Percentiles rank a stretch among this genome's conserved stretches.
phyloP scores from a whole-genome alignment of 1,140 invertebrate genomes.

The Heliothis virescens region DNA sequence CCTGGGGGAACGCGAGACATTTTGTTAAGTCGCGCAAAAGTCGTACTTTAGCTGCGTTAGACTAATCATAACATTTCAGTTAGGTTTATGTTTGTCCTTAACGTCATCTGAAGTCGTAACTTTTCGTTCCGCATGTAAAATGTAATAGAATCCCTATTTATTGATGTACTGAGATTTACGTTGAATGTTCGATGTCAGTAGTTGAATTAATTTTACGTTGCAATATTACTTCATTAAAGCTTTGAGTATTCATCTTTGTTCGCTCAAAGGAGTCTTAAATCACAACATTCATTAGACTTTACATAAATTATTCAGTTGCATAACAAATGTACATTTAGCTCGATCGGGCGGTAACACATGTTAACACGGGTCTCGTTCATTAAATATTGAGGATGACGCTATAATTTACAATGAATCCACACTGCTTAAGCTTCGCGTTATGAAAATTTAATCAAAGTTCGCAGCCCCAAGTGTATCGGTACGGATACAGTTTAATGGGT shows the following conservation, averaged over 20 bases:
- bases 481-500: conserved; percentile 70
- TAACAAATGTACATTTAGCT: conserved; percentile 47
- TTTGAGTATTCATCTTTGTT: conserved; percentile 1
- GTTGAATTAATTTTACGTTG: neutral
- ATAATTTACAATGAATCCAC: conserved; percentile 78
- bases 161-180: neutral
- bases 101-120: neutral
- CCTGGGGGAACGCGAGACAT: conserved; percentile 62
- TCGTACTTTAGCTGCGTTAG: conserved; percentile 14
- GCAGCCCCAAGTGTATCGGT: conserved; percentile 69
- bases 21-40: conserved; percentile 59
- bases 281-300: conserved; percentile 41
- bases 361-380: conserved; percentile 72
- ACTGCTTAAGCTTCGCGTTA: conserved; percentile 75
- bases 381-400: conserved; percentile 77
- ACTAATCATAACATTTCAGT: conserved; percentile 42
- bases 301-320: conserved; percentile 47
- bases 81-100: conserved; percentile 15
- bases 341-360: conserved; percentile 63
- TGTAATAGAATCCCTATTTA: neutral
- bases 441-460: conserved; percentile 84
- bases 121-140: neutral
- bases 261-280: conserved; percentile 31
- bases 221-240: neutral
- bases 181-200: neutral